Evolutionary conservation across 2,113 vertebrate species (phyloP), one percentile per base, ranked within the genome.

Genomic region (Phrynosoma platyrhinos): DNA sequence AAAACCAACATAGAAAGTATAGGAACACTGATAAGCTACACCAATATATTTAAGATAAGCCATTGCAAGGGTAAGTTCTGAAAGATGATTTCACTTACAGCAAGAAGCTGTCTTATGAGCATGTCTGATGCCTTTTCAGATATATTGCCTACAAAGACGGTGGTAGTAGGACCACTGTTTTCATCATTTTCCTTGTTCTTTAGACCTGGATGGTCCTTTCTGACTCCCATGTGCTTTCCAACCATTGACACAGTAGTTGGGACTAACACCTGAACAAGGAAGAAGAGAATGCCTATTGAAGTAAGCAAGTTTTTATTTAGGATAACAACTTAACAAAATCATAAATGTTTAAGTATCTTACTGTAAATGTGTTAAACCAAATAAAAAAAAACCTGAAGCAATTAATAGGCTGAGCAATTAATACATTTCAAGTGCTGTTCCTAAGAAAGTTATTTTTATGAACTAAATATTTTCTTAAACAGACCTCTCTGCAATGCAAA

Each of bases 101-200:
- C 98, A 76, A 99, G 95, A 83, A 99, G 97, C 91, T 99, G 99
- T 95, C 99, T 96, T 94, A 99, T 99, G 53, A 99, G 97, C 99
- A 99, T 99, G 90, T 99, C 99, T 2, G 99, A 99, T 12, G 99
- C 99, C 95, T 99, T 99, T 92, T 99, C 99, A 0, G 99, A 99
- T 94, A 99, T 99, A 93, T 99, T 99, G 85, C 99, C 99, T 79
- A 99, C 99, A 96, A 99, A 99, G 86, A 99, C 99, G 0, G 99
- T 99, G 77, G 99, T 99, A 6, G 98, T 99, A 30, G 99, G 99
- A 25, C 99, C 99, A 0, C 97, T 98, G 91, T 96, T 98, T 90
- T 99, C 98, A 77, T 98, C 98, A 0, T 96, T 94, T 91, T 99
- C 98, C 95, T 98, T 99, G 87, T 93, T 91, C 92, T 97, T 97